These are phyloP conservation scores for Neotoxoptera formosana DNA, from an alignment of 1,140 invertebrate species.

Conservation along the genomic window DNA sequence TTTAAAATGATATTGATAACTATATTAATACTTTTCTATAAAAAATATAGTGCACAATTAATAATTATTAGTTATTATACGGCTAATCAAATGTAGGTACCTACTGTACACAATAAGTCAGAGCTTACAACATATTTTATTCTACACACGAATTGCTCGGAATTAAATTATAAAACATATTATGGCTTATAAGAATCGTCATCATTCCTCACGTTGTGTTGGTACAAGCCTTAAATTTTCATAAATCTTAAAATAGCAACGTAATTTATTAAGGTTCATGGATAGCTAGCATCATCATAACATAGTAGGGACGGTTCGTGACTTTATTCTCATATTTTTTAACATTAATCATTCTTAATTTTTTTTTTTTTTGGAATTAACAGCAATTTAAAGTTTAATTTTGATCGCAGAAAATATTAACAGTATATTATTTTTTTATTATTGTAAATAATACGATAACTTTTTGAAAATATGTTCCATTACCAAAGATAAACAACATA, in stretches of 20 bases:
- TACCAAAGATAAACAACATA: background rate
- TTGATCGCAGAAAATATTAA: background rate
- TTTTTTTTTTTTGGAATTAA: background rate
- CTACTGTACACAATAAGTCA: background rate
- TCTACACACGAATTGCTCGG: background rate
- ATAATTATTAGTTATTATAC: background rate
- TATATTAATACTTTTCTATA: too few species aligned
- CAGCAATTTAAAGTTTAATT: background rate
- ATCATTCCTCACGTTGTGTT: conserved; percentile 16
- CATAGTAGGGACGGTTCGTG: background rate
- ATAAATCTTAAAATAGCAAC: conserved; percentile 34
- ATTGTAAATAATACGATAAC: background rate
- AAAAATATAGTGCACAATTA: background rate
- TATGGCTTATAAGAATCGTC: background rate
- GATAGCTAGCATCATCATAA: background rate
- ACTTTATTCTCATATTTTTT: conserved; percentile 2
- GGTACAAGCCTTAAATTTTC: conserved; percentile 36
- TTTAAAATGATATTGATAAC: too few species aligned
- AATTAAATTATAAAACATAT: background rate
- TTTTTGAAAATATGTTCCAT: background rate
- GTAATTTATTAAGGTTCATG: conserved; percentile 33
- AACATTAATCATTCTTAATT: conserved; percentile 20
- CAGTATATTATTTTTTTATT: background rate
- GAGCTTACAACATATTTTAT: background rate
- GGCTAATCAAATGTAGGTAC: too few species aligned